phyloP scores from a whole-genome alignment of 1,140 invertebrate species.

The Micrasema minimum region DNA sequence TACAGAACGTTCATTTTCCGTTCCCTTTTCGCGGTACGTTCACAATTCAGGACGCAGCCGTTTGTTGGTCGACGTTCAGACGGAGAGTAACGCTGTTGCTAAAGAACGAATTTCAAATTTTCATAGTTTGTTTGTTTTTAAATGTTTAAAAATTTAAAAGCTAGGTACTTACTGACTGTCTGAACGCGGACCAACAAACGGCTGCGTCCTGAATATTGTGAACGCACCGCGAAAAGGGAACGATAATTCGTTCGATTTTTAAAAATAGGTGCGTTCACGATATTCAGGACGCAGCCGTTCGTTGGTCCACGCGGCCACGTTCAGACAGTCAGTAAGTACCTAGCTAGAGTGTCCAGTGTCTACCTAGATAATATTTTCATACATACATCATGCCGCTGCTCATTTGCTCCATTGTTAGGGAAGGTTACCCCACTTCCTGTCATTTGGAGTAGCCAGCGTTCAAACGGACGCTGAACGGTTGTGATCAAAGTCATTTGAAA shows the following conservation, averaged over 20 bases:
- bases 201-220: slow-evolving; percentile 37
- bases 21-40: too few species aligned
- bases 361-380: slow-evolving; percentile 37
- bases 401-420: slow-evolving; percentile 52
- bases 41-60: slow-evolving; percentile 25
- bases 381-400: slow-evolving; percentile 43
- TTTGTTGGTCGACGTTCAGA: too few species aligned
- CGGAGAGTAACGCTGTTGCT: too few species aligned
- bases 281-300: slow-evolving; percentile 37
- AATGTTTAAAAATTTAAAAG: too few species aligned
- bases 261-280: too few species aligned
- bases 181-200: too few species aligned
- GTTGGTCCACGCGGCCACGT: neutral
- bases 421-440: slow-evolving; percentile 53
- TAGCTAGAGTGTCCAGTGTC: neutral
- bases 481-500: slow-evolving; percentile 12
- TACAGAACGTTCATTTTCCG: too few species aligned
- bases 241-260: too few species aligned
- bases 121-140: too few species aligned
- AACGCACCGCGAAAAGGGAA: too few species aligned
- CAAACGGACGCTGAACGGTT: slow-evolving; percentile 27
- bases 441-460: slow-evolving; percentile 34
- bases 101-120: too few species aligned
- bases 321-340: slow-evolving; percentile 2
- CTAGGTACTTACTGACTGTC: neutral